Conservation (phyloP, 2,888 invertebrate genomes). For the Lepidochitona cinerea region DNA sequence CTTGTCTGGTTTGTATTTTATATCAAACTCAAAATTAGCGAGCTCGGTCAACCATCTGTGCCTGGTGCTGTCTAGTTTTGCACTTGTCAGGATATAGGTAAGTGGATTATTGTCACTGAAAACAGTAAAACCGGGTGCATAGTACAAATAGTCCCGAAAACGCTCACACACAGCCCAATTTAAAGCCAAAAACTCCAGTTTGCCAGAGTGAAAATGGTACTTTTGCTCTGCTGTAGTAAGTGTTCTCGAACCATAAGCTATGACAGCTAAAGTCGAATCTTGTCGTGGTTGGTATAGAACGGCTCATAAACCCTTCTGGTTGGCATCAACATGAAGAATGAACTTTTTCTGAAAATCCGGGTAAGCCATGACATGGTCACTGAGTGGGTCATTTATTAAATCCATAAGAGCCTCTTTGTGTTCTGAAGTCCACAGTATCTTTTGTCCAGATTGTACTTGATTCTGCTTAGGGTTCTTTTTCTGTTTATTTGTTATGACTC, state of each 20-base stretch:
- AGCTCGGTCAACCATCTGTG: no score
- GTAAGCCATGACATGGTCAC: slow-evolving; percentile 11
- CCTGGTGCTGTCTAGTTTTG: no score
- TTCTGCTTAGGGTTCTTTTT: background rate
- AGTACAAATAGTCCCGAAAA: background rate
- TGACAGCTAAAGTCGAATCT: slow-evolving; percentile 8
- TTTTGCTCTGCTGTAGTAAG: slow-evolving; percentile 3
- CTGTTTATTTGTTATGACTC: background rate
- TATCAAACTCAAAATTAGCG: slow-evolving; percentile 19
- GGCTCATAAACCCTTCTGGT: background rate
- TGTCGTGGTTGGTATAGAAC: slow-evolving; percentile 6
- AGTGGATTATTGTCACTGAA: slow-evolving; percentile 4
- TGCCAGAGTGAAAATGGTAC: slow-evolving; percentile 10
- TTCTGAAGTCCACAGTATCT: slow-evolving; percentile 11
- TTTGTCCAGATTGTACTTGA: background rate
- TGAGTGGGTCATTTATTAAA: slow-evolving; percentile 5
- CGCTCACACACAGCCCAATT: background rate
- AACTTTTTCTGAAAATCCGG: slow-evolving; percentile 6
- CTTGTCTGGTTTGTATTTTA: slow-evolving; percentile 21
- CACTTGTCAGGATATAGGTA: background rate
- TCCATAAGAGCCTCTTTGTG: background rate
- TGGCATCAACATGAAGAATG: slow-evolving; percentile 14
- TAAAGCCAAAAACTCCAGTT: slow-evolving; percentile 12
- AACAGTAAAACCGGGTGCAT: background rate
- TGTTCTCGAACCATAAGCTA: slow-evolving; percentile 21